phyloP scores from a whole-genome alignment of 2,113 vertebrate species.

The Grammomys dolichurus region DNA sequence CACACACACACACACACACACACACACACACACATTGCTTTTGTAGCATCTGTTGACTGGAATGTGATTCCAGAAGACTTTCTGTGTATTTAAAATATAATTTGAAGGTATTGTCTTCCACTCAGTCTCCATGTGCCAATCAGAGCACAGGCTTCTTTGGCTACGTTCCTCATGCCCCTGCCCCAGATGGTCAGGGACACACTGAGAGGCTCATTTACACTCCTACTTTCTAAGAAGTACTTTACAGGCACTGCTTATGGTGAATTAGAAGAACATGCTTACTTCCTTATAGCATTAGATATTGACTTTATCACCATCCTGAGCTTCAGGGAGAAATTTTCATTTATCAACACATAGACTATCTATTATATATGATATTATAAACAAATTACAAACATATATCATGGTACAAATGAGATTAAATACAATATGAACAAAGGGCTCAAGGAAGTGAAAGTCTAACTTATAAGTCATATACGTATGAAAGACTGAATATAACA shows the following conservation, averaged over 20 bases:
- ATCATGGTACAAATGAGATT: conserved; percentile 18
- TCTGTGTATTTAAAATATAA: neutral
- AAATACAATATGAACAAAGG: neutral
- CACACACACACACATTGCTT: neutral
- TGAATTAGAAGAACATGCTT: conserved; percentile 35
- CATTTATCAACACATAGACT: conserved; percentile 54
- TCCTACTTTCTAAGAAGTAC: conserved; percentile 19
- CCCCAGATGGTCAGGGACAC: neutral
- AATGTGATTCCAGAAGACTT: conserved; percentile 32
- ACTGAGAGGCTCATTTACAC: neutral
- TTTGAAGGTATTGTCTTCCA: conserved; percentile 2
- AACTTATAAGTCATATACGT: conserved; percentile 29
- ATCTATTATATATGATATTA: conserved; percentile 43
- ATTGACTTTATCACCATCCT: conserved; percentile 19
- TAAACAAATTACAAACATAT: too few relatives aligned
- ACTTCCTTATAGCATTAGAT: neutral
- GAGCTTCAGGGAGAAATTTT: conserved; percentile 11
- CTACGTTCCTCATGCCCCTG: neutral
- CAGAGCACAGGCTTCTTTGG: neutral
- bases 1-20: neutral
- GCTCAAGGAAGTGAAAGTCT: neutral
- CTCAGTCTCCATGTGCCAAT: neutral
- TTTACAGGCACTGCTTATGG: neutral
- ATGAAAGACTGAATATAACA: neutral
- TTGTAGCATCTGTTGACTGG: neutral